Evolutionary conservation across 2,113 vertebrate species (phyloP).

Genomic region (Echinops telfairi): DNA sequence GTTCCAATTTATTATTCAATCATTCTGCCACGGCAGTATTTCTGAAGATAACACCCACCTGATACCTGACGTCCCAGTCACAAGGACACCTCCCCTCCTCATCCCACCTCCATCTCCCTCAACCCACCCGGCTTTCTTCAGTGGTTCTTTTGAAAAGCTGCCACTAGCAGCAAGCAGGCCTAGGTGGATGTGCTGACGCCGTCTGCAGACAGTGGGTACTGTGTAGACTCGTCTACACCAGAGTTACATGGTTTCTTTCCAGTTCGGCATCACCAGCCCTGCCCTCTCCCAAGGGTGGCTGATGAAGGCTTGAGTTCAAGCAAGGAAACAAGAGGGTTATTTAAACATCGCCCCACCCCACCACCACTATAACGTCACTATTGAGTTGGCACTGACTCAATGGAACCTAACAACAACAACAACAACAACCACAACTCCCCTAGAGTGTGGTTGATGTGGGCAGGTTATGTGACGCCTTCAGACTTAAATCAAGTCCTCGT

Average conservation of each 20-base stretch:
- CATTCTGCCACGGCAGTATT: neutral
- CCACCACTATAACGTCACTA: too few relatives aligned
- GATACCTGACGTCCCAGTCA: conserved; percentile 6
- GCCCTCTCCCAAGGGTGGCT: conserved; percentile 61
- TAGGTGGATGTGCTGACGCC: too few relatives aligned
- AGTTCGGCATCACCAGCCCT: conserved; percentile 66
- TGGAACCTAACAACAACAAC: too few relatives aligned
- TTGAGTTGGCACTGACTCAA: too few relatives aligned
- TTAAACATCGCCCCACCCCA: neutral
- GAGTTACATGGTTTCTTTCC: conserved; percentile 19
- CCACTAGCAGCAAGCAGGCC: conserved; percentile 53
- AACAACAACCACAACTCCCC: too few relatives aligned
- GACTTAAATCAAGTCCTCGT: neutral
- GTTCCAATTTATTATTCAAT: conserved; percentile 11
- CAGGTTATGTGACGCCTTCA: neutral
- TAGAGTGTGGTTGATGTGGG: neutral
- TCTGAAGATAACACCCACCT: neutral
- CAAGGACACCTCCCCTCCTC: neutral
- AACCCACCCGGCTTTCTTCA: conserved; percentile 42
- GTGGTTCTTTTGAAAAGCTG: conserved; percentile 49
- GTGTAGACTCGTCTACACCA: neutral
- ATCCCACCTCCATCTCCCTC: neutral
- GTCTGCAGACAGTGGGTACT: conserved; percentile 52
- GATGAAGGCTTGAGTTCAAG: neutral
- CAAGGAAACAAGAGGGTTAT: neutral